phyloP scores from a whole-genome alignment of 1,140 invertebrate genomes.

The Marisa cornuarietis region DNA sequence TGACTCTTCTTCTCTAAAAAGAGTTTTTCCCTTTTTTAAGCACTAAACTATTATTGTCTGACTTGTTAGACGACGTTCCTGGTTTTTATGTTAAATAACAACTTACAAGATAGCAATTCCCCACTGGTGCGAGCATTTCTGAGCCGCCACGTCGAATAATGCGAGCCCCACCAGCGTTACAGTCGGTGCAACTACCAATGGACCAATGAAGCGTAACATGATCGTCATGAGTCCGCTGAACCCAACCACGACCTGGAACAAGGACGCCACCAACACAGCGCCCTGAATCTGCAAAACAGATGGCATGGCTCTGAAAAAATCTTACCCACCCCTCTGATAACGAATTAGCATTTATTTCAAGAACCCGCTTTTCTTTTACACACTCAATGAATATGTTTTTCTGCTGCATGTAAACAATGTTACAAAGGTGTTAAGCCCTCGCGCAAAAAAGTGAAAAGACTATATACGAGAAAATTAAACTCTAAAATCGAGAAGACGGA shows the following conservation, averaged over 20 bases:
- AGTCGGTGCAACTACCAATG: constrained; percentile 67
- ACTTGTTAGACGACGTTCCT: too few relatives aligned
- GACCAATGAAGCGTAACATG: constrained; percentile 72
- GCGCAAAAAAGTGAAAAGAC: neutral
- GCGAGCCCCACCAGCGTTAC: constrained; percentile 66
- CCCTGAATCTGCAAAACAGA: constrained; percentile 22
- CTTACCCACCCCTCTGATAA: too few relatives aligned
- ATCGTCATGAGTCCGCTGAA: constrained; percentile 77
- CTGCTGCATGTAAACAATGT: too few relatives aligned
- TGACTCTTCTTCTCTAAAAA: too few relatives aligned
- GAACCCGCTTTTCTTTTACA: too few relatives aligned
- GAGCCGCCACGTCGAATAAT: constrained; percentile 59
- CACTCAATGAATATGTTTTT: too few relatives aligned
- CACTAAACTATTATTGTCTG: too few relatives aligned
- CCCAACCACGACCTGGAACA: constrained; percentile 54
- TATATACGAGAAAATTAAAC: neutral
- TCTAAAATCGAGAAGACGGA: neutral
- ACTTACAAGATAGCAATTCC: constrained; percentile 63
- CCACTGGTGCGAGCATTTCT: constrained; percentile 63
- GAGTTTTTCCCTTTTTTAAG: too few relatives aligned
- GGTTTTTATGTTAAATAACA: neutral
- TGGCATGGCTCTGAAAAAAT: too few relatives aligned
- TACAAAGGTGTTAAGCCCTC: too few relatives aligned
- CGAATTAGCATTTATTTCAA: too few relatives aligned
- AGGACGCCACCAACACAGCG: constrained; percentile 52